Base-by-base conservation (phyloP, 2,113 vertebrate genomes). In the Mustelus asterias region DNA sequence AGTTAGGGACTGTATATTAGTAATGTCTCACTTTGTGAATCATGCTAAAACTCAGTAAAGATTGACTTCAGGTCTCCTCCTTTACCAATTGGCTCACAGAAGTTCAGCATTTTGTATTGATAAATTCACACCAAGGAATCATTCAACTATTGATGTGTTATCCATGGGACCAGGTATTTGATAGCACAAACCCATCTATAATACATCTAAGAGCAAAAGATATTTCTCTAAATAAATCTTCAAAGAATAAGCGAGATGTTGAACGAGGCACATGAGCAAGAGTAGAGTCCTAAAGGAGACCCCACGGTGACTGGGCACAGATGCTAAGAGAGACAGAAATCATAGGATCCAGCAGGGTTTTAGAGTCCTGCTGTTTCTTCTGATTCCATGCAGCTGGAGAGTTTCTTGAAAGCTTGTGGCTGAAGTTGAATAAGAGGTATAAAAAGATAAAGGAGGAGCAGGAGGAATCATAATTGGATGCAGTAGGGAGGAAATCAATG, bases 361-460 rank as follows among this genome's bases (percentile, higher is more conserved):
- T 37, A 92, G 37, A 92, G 60, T 37, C 33, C 89, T 92, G 58
- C 89, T 9, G 89, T 92, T 92, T 37, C 89, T 92, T 33, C 89
- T 41, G 37, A 6, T 14, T 37, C 78, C 14, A 41, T 41, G 14
- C 60, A 92, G 18, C 63, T 37, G 33, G 6, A n/a, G n/a, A 92
- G 13, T 65, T 58, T 6, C 60, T 92, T 92, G 14, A 92, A 92
- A 92, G 33, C 37, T n/a, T 22, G 18, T 20, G 33, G 8, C 60
- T 37, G 63, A 20, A 92, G 89, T 8, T 65, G 58, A 63, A n/a
- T 58, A 92, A 92, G 18, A 20, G 33, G 60, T 65, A 37, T 16
- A 65, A 93, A 65, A 24, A n/a, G 29, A 63, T 37, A 1, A 67
- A 93, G 8, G 14, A n/a, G 16, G n/a, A 67, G 11, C 10, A 63